Evolutionary conservation across 1,140 invertebrate species (phyloP).

Genomic region (Diploscapter pachys): DNA sequence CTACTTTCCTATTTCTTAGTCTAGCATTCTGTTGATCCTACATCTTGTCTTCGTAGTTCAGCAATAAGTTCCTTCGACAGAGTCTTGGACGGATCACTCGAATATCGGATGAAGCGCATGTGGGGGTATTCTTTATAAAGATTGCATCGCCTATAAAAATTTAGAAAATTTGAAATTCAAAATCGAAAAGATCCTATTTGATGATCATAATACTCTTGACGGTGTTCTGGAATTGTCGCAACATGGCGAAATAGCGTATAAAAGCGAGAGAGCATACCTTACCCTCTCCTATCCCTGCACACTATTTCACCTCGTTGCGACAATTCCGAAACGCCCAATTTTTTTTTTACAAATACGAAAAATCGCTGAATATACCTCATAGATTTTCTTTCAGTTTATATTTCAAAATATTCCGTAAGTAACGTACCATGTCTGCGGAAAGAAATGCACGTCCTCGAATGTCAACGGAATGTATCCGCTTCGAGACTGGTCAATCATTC

Average conservation of each 20-base stretch:
- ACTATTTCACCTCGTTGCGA: not conserved
- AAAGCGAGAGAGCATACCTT: too few relatives aligned
- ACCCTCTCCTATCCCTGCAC: too few relatives aligned
- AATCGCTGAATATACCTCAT: not conserved
- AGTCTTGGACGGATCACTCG: not conserved
- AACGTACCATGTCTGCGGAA: slow-evolving; percentile 26
- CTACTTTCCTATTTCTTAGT: not conserved
- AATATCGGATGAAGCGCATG: slow-evolving; percentile 20
- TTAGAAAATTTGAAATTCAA: not conserved
- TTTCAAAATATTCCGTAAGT: slow-evolving; percentile 1
- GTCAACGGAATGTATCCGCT: not conserved
- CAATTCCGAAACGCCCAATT: not conserved
- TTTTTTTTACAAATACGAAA: not conserved
- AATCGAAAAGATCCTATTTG: not conserved
- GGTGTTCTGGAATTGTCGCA: too few relatives aligned
- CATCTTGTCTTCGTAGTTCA: not conserved
- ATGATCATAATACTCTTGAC: not conserved
- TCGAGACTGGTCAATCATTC: slow-evolving; percentile 7
- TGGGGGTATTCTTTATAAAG: slow-evolving; percentile 9
- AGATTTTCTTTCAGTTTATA: slow-evolving; percentile 1
- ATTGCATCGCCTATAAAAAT: slow-evolving; percentile 22
- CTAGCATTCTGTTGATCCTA: not conserved
- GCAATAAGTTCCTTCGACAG: slow-evolving; percentile 5
- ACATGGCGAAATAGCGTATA: too few relatives aligned
- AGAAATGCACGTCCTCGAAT: slow-evolving; percentile 29